phyloP scores from a whole-genome alignment of 1,140 invertebrate species.

The Brachionus angularis region DNA sequence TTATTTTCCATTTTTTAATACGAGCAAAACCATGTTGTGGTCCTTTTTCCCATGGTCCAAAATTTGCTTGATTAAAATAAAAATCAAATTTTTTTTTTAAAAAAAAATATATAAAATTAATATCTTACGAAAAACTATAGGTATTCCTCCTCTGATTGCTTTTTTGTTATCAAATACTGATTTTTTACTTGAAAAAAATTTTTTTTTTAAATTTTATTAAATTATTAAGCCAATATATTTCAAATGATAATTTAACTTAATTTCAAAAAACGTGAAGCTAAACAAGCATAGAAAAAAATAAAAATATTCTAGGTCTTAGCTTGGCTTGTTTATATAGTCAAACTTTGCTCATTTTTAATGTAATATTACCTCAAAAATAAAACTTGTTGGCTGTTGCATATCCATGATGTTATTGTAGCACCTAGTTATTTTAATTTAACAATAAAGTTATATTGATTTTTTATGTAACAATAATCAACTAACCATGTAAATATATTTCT shows the following conservation, averaged over 20 bases:
- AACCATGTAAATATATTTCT: constrained; percentile 31
- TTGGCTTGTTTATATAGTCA: too few species aligned
- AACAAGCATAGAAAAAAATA: not conserved
- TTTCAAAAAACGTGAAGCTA: too few species aligned
- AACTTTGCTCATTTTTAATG: too few species aligned
- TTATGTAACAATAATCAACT: not conserved
- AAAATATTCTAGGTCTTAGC: not conserved
- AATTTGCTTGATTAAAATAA: constrained; percentile 70
- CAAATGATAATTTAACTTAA: not conserved
- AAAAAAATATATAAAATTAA: constrained; percentile 16
- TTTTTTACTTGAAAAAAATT: constrained; percentile 68
- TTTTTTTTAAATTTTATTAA: constrained; percentile 43
- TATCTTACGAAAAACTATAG: constrained; percentile 89
- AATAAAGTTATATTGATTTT: not conserved
- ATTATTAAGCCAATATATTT: not conserved
- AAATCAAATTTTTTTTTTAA: constrained; percentile 35
- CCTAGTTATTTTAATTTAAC: constrained; percentile 65
- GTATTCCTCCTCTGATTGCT: constrained; percentile 86
- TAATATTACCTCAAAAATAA: constrained; percentile 79
- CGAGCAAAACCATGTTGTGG: constrained; percentile 90
- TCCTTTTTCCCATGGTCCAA: constrained; percentile 78
- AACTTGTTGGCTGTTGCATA: constrained; percentile 87
- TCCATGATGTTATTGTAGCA: constrained; percentile 86
- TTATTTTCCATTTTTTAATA: constrained; percentile 80
- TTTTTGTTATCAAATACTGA: constrained; percentile 90